Base-by-base conservation (phyloP, 2,888 invertebrate genomes). In the Pomacea canaliculata region DNA sequence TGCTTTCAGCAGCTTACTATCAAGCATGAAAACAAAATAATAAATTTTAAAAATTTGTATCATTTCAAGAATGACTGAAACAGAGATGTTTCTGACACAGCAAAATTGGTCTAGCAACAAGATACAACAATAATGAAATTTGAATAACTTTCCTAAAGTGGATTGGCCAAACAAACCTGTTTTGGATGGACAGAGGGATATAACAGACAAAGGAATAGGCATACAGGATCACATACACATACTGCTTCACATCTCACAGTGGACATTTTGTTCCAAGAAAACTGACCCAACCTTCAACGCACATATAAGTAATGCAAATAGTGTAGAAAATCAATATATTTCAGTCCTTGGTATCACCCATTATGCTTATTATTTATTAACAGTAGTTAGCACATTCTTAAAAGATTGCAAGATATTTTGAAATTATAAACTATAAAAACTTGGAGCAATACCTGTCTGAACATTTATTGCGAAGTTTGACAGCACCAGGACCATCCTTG, bases 401-500 rank as follows among this genome's bases (percentile, higher is more conserved):
- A 23, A 67, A 23, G 19, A 48, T 46, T 49, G n/a, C 46, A 37
- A 48, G 7, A 70, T 3, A 49, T 18, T 7, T 23, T 10, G 7
- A 18, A 48, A 37, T 19, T 16, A 27, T 51, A 70, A n/a, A 51
- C 4, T 70, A 7, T 0, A 19, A 69, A 10, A 59, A 23, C 13
- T 59, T 69, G 19, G 19, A 56, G 37, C 19, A 19, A 78, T 78
- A 89, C 89, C 86, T 86, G 71, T 85, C 82, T 69, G 89, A 88
- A 76, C 87, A 89, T 62, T 81, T 81, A 66, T 88, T 83, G 68
- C 82, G 82, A 8, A 90, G 81, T n/a, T 87, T 82, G 49, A 83
- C 81, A 60, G 89, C 89, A 67, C 89, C 90, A 73, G 85, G 83
- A 9, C 89, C 85, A 70, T 85, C 80, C 68, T 82, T 83, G 71